phyloP scores from a whole-genome alignment of 1,140 invertebrate genomes.

The Sitophilus oryzae region DNA sequence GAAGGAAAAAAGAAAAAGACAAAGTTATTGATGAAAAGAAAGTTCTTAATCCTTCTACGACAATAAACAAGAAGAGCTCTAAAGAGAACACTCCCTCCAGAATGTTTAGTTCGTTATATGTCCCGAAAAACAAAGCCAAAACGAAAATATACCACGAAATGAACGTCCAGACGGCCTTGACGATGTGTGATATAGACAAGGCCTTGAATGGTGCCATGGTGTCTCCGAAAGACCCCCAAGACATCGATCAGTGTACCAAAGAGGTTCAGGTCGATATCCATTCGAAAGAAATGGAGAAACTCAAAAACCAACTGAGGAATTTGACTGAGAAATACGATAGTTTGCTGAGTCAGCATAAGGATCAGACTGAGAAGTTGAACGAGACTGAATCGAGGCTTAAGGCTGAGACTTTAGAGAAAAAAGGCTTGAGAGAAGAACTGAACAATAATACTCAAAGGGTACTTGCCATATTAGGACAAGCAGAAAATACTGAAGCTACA shows the following conservation, averaged over 20 bases:
- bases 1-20: constrained; percentile 58
- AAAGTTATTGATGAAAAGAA: constrained; percentile 44
- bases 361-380: constrained; percentile 46
- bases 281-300: constrained; percentile 53
- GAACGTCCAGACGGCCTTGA: constrained; percentile 66
- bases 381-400: constrained; percentile 51
- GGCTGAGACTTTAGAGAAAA: constrained; percentile 61
- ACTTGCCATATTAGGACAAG: constrained; percentile 57
- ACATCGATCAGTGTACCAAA: constrained; percentile 39
- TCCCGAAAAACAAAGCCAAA: constrained; percentile 47
- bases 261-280: constrained; percentile 63
- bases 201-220: constrained; percentile 57
- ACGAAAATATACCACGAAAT: constrained; percentile 76
- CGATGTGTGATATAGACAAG: constrained; percentile 62
- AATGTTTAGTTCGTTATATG: constrained; percentile 22
- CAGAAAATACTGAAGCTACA: constrained; percentile 24
- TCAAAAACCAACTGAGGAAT: constrained; percentile 52
- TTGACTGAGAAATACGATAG: constrained; percentile 41
- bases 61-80: constrained; percentile 39
- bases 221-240: constrained; percentile 36
- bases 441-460: constrained; percentile 65
- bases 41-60: constrained; percentile 38
- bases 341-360: constrained; percentile 37
- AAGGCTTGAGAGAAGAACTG: constrained; percentile 64
- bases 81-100: constrained; percentile 46